Conservation (phyloP, 1,140 invertebrate genomes). For the Fopius arisanus region DNA sequence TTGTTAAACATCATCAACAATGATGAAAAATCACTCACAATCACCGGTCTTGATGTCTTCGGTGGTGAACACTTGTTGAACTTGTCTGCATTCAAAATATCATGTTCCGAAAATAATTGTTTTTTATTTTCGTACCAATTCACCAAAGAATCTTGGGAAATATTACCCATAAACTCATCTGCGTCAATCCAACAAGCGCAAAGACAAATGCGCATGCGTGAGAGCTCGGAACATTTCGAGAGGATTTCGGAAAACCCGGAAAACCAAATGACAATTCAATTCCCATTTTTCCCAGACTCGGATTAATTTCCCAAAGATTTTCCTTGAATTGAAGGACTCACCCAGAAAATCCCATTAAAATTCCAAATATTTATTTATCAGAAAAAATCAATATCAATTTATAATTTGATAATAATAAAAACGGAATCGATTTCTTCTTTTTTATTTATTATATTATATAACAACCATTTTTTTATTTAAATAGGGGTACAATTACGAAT, state of each 20-base stretch:
- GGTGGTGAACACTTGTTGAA: neutral
- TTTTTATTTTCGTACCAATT: constrained; percentile 36
- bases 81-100: neutral
- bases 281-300: too few species aligned
- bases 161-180: constrained; percentile 54
- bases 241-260: neutral
- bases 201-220: constrained; percentile 13
- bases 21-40: neutral
- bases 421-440: too few species aligned
- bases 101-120: neutral
- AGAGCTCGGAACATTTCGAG: neutral
- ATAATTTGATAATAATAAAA: too few species aligned
- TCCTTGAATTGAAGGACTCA: too few species aligned
- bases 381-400: too few species aligned
- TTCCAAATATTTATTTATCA: too few species aligned
- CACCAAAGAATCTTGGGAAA: constrained; percentile 55
- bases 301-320: too few species aligned
- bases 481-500: neutral
- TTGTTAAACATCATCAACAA: constrained; percentile 33
- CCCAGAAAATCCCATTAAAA: too few species aligned
- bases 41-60: neutral
- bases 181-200: constrained; percentile 40
- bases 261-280: neutral
- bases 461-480: too few species aligned
- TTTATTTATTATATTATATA: too few species aligned